Conservation (phyloP, 2,113 vertebrate species). For the Scortum barcoo region DNA sequence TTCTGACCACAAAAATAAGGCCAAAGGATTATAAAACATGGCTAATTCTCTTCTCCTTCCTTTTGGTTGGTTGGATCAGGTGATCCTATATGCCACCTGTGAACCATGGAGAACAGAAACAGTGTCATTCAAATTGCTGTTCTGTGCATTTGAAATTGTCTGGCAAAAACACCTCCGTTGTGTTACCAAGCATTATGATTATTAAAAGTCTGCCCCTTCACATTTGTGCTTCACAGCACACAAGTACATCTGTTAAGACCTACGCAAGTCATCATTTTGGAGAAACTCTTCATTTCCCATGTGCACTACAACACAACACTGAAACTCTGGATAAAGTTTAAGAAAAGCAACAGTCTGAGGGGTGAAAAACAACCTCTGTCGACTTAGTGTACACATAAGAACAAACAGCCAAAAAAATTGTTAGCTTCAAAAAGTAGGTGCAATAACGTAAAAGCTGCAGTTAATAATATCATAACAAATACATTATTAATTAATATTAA, state of each 20-base stretch:
- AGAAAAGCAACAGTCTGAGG: background rate
- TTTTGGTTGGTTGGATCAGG: background rate
- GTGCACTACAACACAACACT: background rate
- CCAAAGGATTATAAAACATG: background rate
- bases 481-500: too few relatives aligned
- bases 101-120: constrained; percentile 15
- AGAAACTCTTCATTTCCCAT: background rate
- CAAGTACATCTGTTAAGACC: background rate
- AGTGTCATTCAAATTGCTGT: constrained; percentile 21
- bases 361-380: background rate
- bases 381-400: background rate
- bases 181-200: background rate
- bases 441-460: background rate
- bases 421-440: background rate
- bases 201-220: background rate
- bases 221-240: background rate
- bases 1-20: background rate
- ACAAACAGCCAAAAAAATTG: too few relatives aligned
- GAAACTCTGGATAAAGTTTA: background rate
- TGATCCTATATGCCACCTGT: constrained; percentile 22
- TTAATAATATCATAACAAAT: background rate
- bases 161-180: background rate
- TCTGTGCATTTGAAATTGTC: background rate
- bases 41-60: background rate
- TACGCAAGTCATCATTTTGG: background rate